Evolutionary conservation across 2,888 invertebrate genomes (phyloP).

Genomic region (Acleris laterana): DNA sequence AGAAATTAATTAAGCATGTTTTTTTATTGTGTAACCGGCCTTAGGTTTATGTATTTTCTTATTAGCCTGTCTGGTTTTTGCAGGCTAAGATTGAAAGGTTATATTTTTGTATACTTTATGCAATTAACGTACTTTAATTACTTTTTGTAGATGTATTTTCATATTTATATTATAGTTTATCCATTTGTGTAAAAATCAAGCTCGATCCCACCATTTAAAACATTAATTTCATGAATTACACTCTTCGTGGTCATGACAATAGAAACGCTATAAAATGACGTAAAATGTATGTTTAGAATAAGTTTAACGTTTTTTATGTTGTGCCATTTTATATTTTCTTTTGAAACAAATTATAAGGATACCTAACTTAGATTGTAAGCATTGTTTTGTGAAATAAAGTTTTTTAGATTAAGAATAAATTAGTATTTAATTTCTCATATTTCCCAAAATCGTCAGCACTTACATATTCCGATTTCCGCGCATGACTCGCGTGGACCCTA

Average conservation of each 20-base stretch:
- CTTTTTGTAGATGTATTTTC: neutral
- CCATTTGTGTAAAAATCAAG: neutral
- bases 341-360: neutral
- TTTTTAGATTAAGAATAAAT: conserved; percentile 10
- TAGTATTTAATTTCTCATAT: neutral
- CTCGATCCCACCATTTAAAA: conserved; percentile 18
- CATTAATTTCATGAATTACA: conserved; percentile 8
- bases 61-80: neutral
- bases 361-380: neutral
- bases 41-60: conserved; percentile 3
- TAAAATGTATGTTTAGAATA: neutral
- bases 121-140: neutral
- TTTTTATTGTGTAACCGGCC: conserved; percentile 5
- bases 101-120: neutral
- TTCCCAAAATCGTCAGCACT: neutral
- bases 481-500: too few species aligned
- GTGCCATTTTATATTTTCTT: conserved; percentile 29
- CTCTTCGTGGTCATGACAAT: conserved; percentile 15
- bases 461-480: too few species aligned
- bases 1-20: conserved; percentile 67
- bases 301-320: conserved; percentile 1
- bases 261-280: conserved; percentile 4
- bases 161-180: neutral
- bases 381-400: conserved; percentile 6
- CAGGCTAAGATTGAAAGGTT: neutral